Base-by-base conservation (phyloP, 2,113 vertebrate species). In the Glaucidium brasilianum region DNA sequence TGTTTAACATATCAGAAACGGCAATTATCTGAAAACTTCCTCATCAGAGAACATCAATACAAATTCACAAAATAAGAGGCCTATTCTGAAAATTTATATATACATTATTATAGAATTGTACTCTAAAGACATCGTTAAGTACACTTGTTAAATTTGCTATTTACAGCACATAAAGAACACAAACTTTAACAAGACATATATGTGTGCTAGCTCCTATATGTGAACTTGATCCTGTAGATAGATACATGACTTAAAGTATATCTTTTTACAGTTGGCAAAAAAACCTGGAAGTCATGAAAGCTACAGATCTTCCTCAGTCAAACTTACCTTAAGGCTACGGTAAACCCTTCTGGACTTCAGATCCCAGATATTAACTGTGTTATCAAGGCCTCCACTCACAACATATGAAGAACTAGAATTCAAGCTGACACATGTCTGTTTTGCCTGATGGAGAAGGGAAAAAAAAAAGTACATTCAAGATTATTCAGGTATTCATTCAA, bases 341-440 rank as follows among this genome's bases (percentile, higher is more conserved):
- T 99, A 98, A 91, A 99, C 91, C 94, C 98, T 98, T 95, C 98
- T 99, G 91, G 98, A 98, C 96, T 99, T 99, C 97, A 99, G 98
- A 98, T 99, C 99, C 99, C 99, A 99, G 96, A 99, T 99, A 97
- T 99, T 98, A 74, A 99, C 99, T 3, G 98, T 98, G 95, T 96
- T 98, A 97, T 99, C 99, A 71, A 99, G 98, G 67, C 99, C 99
- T 82, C 99, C 99, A 27, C 99, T 99, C 74, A 98, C 98, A 50
- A 99, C 58, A 77, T 98, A 98, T 53, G 99, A 98, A 64, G 98
- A 99, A 6, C 98, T 99, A 6, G 98, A 98, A 96, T 98, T 99
- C 78, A 99, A 97, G 97, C 97, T 98, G 59, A 99, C 98, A 43
- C 99, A 99, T 5, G 99, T 99, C 96, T 99, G 99, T 64, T 98